These are phyloP conservation scores for Enteromius argenteus DNA, from an alignment of 2,797 vertebrate genomes.

Conservation along the genomic window DNA sequence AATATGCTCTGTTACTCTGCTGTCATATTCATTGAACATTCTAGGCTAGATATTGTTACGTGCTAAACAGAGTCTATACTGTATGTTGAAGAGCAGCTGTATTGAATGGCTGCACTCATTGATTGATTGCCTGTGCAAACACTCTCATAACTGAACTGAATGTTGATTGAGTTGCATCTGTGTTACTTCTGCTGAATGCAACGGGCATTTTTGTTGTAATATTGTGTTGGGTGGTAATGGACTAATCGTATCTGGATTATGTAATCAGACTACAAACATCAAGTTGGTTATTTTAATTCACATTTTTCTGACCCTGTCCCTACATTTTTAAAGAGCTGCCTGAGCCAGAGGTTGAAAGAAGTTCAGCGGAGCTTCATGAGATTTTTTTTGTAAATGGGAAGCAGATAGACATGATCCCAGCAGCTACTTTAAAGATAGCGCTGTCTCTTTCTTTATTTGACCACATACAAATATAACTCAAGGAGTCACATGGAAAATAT, in stretches of 20 bases:
- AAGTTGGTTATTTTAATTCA: background rate
- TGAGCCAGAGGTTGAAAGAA: background rate
- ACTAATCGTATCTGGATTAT: background rate
- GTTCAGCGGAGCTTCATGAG: background rate
- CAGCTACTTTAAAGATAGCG: background rate
- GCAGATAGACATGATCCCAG: background rate
- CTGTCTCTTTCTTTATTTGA: background rate
- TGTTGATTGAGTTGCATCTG: background rate
- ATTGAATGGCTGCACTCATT: background rate
- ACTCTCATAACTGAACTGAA: background rate
- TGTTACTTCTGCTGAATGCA: background rate
- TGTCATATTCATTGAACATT: background rate
- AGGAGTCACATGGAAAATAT: background rate
- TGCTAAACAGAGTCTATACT: background rate
- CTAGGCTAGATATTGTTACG: background rate
- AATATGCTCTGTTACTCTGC: background rate
- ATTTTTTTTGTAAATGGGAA: background rate
- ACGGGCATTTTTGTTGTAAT: background rate
- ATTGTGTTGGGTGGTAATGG: background rate
- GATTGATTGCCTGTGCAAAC: constrained; percentile 12
- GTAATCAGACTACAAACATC: background rate
- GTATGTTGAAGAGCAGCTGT: background rate
- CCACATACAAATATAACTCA: background rate
- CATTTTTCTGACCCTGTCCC: background rate
- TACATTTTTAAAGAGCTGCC: background rate